Evolutionary conservation across 2,797 vertebrate species (phyloP), one percentile per base, ranked within the genome.

Genomic region (Sebastes minor): DNA sequence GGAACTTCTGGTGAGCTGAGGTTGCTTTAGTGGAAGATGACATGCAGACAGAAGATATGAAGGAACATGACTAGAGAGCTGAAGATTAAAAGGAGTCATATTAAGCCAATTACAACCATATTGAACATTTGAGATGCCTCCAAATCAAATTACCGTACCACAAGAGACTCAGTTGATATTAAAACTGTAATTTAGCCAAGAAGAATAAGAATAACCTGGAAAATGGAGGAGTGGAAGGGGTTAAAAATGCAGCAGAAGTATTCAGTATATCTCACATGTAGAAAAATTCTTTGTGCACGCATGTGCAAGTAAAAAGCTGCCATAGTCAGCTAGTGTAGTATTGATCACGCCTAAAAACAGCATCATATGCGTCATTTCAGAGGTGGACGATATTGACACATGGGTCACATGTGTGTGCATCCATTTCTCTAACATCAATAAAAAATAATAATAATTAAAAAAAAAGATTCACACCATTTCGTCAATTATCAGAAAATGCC

Each of bases 401-500:
- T 42, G 28, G n/a, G 2, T 25, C 28, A 5, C 62, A 60, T 82
- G 84, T 71, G 62, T 82, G 82, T 83, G 87, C 49, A 63, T 74
- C 59, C 3, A 66, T 77, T 38, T 63, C 10, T 71, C 69, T 25
- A 25, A 77, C 46, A 71, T 82, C 52, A 28, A 65, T 33, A 25
- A 74, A 61, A 76, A 7, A 62, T 5, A 42, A 71, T 14, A 42
- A 71, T 46, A 8, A 46, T 18, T 18, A 46, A 46, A 46, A 18
- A 42, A 46, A 7, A 62, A 2, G 5, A 56, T n/a, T 35, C 42
- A 57, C 14, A 67, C 49, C 33, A 46, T 80, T 80, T 68, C 61
- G 53, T 90, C 69, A 83, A 73, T 85, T 85, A 86, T 79, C 59
- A 76, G 66, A 87, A 87, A 86, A 5, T 74, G 67, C 23, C 78